A percentile compares a stretch with the other conserved stretches of the same genome.
These are phyloP conservation scores for Pleuronectes platessa DNA, from an alignment of 2,113 vertebrate genomes.

Conservation along the genomic window DNA sequence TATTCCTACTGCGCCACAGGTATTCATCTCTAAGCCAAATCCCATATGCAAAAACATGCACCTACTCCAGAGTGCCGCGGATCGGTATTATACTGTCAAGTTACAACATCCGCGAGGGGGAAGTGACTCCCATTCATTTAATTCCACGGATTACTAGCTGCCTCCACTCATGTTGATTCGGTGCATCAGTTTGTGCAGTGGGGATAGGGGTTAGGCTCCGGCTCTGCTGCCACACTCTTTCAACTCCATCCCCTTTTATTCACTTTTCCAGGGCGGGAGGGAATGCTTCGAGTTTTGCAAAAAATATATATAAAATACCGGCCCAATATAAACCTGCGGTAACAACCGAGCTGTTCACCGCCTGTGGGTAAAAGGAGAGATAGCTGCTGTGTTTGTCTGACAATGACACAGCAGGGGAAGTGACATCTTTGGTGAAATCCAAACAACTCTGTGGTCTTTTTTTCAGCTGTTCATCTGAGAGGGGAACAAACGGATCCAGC, in stretches of 20 bases:
- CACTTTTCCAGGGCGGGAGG: conserved; percentile 3
- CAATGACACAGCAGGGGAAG: conserved; percentile 32
- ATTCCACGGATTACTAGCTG: conserved; percentile 54
- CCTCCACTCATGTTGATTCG: conserved; percentile 38
- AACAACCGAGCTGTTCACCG: conserved; percentile 1
- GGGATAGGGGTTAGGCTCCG: conserved; percentile 10
- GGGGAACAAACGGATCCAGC: conserved; percentile 9
- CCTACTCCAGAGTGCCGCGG: conserved; percentile 23
- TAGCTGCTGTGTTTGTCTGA: conserved; percentile 17
- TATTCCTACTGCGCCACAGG: conserved; percentile 20
- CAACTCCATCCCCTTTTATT: conserved; percentile 16
- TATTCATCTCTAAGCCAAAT: conserved; percentile 34
- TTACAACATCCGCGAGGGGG: conserved; percentile 29
- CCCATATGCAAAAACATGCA: conserved; percentile 18
- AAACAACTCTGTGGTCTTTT: neutral
- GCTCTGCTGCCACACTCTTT: conserved; percentile 34
- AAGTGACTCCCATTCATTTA: conserved; percentile 51
- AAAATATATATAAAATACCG: neutral
- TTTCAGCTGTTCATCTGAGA: conserved; percentile 8
- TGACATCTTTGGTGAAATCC: conserved; percentile 42
- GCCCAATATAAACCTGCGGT: conserved; percentile 12
- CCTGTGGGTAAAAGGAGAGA: neutral
- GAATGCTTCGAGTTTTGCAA: conserved; percentile 1
- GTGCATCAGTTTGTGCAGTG: conserved; percentile 32
- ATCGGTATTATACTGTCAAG: conserved; percentile 43